A percentile compares a stretch with the other conserved stretches of the same genome.
phyloP scores from a whole-genome alignment of 2,113 vertebrate species.

The Diphyllodes magnificus region DNA sequence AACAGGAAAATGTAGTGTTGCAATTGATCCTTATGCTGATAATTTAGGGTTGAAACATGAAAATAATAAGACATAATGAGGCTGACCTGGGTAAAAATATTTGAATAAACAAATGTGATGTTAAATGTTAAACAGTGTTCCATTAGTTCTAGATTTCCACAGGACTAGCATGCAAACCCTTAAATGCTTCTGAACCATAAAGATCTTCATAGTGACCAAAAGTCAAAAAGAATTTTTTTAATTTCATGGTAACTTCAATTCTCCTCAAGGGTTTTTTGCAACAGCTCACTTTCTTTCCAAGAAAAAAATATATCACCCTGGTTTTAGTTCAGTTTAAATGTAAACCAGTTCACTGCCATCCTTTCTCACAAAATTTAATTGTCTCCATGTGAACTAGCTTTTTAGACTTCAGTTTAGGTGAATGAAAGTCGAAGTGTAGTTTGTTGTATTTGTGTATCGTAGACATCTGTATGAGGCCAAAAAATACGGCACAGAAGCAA shows the following conservation, averaged over 20 bases:
- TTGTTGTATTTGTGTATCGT: background rate
- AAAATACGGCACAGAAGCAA: background rate
- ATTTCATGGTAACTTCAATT: background rate
- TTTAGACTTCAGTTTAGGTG: background rate
- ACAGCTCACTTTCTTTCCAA: background rate
- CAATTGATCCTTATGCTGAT: background rate
- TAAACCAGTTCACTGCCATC: background rate
- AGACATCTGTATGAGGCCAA: background rate
- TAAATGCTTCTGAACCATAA: background rate
- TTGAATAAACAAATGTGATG: background rate
- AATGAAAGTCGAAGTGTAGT: background rate
- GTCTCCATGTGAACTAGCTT: background rate
- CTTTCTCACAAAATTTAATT: background rate
- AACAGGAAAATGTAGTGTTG: background rate
- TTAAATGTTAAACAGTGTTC: background rate
- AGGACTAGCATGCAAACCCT: background rate
- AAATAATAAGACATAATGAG: background rate
- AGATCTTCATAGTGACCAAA: background rate
- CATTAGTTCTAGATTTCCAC: background rate
- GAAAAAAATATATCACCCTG: background rate
- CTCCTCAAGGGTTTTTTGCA: background rate
- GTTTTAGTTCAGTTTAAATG: background rate
- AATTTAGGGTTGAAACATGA: background rate
- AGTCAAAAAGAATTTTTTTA: background rate
- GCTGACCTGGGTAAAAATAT: background rate